phyloP scores from a whole-genome alignment of 2,888 invertebrate species.

The Athalia cordata region DNA sequence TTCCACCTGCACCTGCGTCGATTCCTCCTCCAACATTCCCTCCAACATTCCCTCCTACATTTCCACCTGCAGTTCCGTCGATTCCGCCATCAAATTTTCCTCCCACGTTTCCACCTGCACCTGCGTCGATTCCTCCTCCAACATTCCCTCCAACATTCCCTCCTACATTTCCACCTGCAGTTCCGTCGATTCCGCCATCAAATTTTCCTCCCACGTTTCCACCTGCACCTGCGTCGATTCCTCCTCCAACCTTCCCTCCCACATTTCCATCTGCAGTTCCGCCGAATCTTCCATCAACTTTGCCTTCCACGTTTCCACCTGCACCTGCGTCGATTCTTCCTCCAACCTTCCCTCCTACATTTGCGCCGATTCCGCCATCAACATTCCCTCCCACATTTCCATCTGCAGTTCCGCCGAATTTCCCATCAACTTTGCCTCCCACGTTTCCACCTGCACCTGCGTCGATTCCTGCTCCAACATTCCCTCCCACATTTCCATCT shows the following conservation, averaged over 20 bases:
- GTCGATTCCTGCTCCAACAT: constrained; percentile 15
- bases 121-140: constrained; percentile 69
- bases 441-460: background rate
- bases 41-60: constrained; percentile 50
- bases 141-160: constrained; percentile 59
- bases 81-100: constrained; percentile 58
- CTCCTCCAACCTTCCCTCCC: constrained; percentile 19
- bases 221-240: background rate
- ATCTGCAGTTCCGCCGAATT: background rate
- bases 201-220: constrained; percentile 35
- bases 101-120: constrained; percentile 60
- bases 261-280: background rate
- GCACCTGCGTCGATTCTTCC: constrained; percentile 1
- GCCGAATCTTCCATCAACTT: background rate
- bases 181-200: constrained; percentile 66
- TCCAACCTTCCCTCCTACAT: constrained; percentile 27
- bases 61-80: constrained; percentile 50
- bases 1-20: constrained; percentile 42
- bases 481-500: constrained; percentile 2
- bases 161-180: constrained; percentile 66
- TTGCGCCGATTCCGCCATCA: background rate
- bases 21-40: constrained; percentile 64
- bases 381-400: constrained; percentile 30
- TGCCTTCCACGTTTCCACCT: constrained; percentile 26
- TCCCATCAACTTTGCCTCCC: constrained; percentile 3